Base-by-base conservation (phyloP, 2,797 vertebrate genomes). In the Champsocephalus esox region DNA sequence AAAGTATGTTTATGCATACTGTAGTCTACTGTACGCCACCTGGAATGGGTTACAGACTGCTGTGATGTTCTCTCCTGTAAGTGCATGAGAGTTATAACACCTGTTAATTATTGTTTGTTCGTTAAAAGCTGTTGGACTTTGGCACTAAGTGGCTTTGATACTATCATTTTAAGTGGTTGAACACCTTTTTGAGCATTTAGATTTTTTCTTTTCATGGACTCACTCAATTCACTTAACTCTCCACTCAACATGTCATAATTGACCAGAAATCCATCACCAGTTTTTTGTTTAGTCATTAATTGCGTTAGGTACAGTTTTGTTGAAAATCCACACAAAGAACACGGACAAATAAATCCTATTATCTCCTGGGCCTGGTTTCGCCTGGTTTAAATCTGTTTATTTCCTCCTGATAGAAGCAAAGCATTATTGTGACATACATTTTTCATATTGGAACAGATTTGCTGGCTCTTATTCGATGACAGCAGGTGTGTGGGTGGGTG, bases 401-500 rank as follows among this genome's bases (percentile, higher is more conserved):
- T 4, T 28, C 13, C 12, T 16, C 17, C 19, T 59, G 32, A 65
- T 4, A 8, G 28, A 65, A 73, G 57, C 19, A 50, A 77, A 80
- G 48, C 63, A 77, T 43, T 62, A 77, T 41, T 3, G 34, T 70
- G 55, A 9, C 0, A 46, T 74, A 14, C 28, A 48, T 80, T 77
- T 77, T 67, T 75, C 59, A 58, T 55, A 60, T 66, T 7, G 12
- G 41, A 80, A 59, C 78, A 76, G 63, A 79, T 87, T 62, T 66
- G 75, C 63, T 77, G 83, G 79, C 60, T 74, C 59, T 70, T 28
- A 54, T 62, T 43, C 10, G 9, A 17, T 16, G 73, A 65, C 89
- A 89, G 88, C 89, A 88, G 89, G 85, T 86, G 81, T 81, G 89
- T 88, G 84, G 89, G 88, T 66, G 87, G 79, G 68, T 24, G 67